A percentile compares a stretch with the other conserved stretches of the same genome.
Conservation (phyloP, 2,113 vertebrate genomes). For the Anseranas semipalmata region DNA sequence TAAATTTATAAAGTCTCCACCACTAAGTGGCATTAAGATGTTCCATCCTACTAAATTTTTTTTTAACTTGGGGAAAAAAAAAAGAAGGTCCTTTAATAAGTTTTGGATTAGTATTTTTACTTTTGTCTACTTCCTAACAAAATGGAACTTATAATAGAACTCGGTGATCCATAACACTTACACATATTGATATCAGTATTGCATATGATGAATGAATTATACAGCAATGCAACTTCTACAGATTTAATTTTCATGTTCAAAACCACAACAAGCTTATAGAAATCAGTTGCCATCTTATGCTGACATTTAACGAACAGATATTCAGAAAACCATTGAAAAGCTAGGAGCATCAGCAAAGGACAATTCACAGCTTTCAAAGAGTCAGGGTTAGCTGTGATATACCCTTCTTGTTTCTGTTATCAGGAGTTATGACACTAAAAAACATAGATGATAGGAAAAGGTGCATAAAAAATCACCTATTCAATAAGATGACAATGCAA, state of each 20-base stretch:
- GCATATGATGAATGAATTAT: not conserved
- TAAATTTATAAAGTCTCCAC: not conserved
- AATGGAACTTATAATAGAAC: not conserved
- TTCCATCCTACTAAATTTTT: not conserved
- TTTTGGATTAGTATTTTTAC: not conserved
- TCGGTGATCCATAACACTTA: not conserved
- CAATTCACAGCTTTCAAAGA: not conserved
- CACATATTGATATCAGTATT: not conserved
- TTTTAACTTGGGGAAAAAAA: not conserved
- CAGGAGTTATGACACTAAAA: not conserved
- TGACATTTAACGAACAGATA: not conserved
- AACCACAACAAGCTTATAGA: not conserved
- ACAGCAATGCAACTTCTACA: not conserved
- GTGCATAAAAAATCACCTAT: not conserved
- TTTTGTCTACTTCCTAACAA: not conserved
- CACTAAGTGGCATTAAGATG: not conserved
- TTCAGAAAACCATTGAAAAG: not conserved
- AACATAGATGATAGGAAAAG: not conserved
- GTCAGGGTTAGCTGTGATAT: not conserved
- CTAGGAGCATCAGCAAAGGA: rapidly evolving
- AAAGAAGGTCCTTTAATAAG: rapidly evolving
- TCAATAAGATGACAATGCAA: not conserved
- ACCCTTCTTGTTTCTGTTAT: not conserved
- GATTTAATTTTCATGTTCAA: not conserved
- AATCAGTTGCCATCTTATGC: not conserved